Percentiles rank a stretch among this genome's conserved stretches.
These are phyloP conservation scores for Garra rufa DNA, from an alignment of 2,113 vertebrate species.

Conservation along the genomic window DNA sequence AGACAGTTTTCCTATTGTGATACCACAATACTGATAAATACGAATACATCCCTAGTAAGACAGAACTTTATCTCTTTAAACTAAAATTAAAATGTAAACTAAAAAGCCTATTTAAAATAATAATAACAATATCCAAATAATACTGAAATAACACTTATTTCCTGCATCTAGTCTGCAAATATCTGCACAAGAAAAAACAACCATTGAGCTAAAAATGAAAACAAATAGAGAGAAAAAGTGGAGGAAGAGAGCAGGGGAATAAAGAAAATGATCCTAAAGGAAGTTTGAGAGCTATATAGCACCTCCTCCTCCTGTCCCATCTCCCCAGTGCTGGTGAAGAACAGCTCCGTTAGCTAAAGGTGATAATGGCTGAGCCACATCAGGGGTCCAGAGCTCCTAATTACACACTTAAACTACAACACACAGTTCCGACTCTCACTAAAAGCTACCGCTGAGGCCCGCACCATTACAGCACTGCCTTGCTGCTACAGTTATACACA, in stretches of 20 bases:
- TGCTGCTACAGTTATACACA: neutral
- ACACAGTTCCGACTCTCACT: constrained; percentile 15
- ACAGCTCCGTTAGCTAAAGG: constrained; percentile 50
- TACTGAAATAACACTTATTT: neutral
- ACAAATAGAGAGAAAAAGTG: neutral
- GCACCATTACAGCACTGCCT: neutral
- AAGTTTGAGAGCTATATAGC: neutral
- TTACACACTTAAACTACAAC: constrained; percentile 42
- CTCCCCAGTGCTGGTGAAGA: constrained; percentile 10
- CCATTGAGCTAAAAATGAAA: neutral
- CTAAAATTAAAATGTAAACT: neutral
- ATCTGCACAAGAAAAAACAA: neutral
- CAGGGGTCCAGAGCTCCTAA: constrained; percentile 44
- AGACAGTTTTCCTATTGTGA: too few species aligned
- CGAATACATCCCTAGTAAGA: too few species aligned
- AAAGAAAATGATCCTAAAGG: neutral
- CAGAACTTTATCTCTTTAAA: too few species aligned
- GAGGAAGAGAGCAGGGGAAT: neutral
- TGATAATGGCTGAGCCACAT: constrained; percentile 58
- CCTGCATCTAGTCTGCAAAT: neutral
- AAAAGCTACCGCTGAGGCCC: neutral
- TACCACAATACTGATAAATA: too few species aligned
- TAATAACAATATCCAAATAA: neutral
- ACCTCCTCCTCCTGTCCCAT: neutral
- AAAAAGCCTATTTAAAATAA: neutral